A percentile compares a stretch with the other conserved stretches of the same genome.
Evolutionary conservation across 1,140 invertebrate species (phyloP).

Genomic region (Watersipora subatra): DNA sequence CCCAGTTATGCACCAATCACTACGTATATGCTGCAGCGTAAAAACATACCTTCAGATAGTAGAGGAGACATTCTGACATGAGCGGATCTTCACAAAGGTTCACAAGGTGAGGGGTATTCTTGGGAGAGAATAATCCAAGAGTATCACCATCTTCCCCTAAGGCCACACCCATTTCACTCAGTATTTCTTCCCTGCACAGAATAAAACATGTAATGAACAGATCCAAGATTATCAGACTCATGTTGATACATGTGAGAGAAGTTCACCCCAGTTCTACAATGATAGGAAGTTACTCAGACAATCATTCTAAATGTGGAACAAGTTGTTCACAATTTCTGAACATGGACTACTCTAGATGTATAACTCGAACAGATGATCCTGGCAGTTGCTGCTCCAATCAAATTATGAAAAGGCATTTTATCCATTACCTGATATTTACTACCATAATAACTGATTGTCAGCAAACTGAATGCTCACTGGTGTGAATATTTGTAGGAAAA

Average conservation of each 20-base stretch:
- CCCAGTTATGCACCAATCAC: no score
- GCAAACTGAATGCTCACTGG: no score
- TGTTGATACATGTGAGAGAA: neutral
- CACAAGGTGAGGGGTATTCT: conserved; percentile 94
- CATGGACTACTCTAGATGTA: neutral
- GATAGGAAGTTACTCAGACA: no score
- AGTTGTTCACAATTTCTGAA: neutral
- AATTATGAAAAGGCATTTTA: neutral
- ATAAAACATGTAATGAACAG: conserved; percentile 3
- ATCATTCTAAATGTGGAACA: no score
- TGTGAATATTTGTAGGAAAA: no score
- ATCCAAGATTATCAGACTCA: neutral
- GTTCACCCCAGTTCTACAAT: no score
- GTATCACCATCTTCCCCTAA: conserved; percentile 92
- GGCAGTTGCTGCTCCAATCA: neutral
- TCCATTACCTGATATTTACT: no score
- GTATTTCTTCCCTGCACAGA: conserved; percentile 70
- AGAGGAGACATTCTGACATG: conserved; percentile 96
- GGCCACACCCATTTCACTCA: conserved; percentile 97
- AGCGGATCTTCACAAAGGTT: conserved; percentile 97
- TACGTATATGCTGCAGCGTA: no score
- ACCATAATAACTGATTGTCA: no score
- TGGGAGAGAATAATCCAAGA: conserved; percentile 94
- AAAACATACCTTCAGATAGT: conserved; percentile 92
- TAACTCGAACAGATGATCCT: neutral